Evolutionary conservation across 2,797 vertebrate genomes (phyloP), one percentile per base, ranked within the genome.

Genomic region (Myoxocephalus aenaeus): DNA sequence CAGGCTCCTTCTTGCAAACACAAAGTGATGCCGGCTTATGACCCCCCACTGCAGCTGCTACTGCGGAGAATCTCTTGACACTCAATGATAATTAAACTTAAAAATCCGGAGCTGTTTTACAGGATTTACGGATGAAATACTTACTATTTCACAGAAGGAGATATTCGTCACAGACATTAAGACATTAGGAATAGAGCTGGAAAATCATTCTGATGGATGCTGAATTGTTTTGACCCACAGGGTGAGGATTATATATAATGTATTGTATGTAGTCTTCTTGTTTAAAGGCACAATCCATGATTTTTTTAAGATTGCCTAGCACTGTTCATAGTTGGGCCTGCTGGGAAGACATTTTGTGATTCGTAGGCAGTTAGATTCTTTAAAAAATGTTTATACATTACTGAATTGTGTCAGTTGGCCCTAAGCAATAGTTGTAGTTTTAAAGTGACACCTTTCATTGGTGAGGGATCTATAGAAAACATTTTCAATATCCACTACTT

Each of bases 11-110:
- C 54, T 69, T 38, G 54, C 29, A 64, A 87, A 86, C 70, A 54
- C 72, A 79, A 79, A 84, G 67, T 72, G 84, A 73, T 58, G 76
- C 71, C 79, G 78, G 66, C 85, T 70, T 54, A 74, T 66, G 73
- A 84, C 73, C 80, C 73, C 83, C 79, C 7, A 58, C 88, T 90
- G 87, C 77, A 77, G 75, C 85, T 72, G 64, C 65, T 82, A 67
- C 73, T 51, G 72, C 70, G 59, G 79, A 81, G 71, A 73, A 73
- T 79, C 67, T 84, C 79, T 72, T 62, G 25, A 80, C 71, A 63
- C 75, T 64, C 75, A 87, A 75, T 83, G 59, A 83, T 81, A 46
- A 73, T 82, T 82, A 69, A 1, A 77, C 76, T 82, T 82, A 44
- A 65, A 74, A 77, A 82, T 71, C 36, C 56, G 5, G 17, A 66